These are phyloP conservation scores for Caenorhabditis panamensis DNA, from an alignment of 2,888 invertebrate species.

Conservation along the genomic window DNA sequence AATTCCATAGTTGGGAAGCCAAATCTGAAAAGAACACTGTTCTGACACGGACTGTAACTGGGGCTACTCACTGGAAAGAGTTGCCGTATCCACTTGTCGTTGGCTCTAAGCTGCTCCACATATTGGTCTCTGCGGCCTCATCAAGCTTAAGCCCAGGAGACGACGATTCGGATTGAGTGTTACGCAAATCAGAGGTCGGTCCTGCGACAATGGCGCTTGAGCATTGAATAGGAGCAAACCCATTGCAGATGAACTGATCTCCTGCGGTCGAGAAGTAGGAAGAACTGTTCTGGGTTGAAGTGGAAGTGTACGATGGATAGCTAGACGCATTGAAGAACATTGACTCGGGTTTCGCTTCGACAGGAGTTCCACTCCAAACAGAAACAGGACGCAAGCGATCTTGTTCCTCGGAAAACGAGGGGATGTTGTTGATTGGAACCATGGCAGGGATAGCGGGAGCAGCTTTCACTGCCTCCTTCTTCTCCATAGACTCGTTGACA, in stretches of 20 bases:
- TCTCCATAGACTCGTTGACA: conserved; percentile 3
- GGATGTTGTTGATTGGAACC: background rate
- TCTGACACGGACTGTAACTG: background rate
- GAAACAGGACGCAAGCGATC: background rate
- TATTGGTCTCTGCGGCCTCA: conserved; percentile 18
- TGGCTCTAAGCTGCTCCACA: conserved; percentile 28
- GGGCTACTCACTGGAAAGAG: conserved; percentile 33
- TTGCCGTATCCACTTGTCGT: conserved; percentile 3
- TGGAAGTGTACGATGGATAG: background rate
- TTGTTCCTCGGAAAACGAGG: no score
- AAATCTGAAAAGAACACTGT: conserved; percentile 6
- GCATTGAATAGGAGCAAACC: background rate
- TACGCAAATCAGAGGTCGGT: conserved; percentile 31
- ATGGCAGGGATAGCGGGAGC: conserved; percentile 2
- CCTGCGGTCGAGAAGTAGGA: background rate
- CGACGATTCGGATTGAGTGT: conserved; percentile 41
- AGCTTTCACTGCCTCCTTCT: background rate
- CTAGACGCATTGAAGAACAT: background rate
- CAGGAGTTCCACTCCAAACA: conserved; percentile 46
- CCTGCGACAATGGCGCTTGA: background rate
- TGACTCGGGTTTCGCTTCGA: conserved; percentile 20
- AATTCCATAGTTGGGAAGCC: conserved; percentile 33
- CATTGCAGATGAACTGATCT: background rate
- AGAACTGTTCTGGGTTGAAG: background rate
- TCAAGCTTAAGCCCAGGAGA: conserved; percentile 26